These are phyloP conservation scores for Clarias magur DNA, from an alignment of 2,113 vertebrate genomes.

Conservation along the genomic window DNA sequence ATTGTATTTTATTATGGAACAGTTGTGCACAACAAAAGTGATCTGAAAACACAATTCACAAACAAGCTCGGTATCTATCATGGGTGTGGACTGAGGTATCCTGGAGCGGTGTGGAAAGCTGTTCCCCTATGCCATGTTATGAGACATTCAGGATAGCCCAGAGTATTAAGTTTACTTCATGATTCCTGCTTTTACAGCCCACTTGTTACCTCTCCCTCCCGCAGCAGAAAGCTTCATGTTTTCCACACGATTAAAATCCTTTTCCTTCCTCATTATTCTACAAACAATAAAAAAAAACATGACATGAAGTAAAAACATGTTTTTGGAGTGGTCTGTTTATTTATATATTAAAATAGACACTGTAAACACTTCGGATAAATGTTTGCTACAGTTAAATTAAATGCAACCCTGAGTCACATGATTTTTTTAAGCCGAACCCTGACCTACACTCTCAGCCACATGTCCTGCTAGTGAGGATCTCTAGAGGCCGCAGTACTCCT, in stretches of 20 bases:
- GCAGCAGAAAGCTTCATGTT: no score
- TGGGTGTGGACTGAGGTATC: not conserved
- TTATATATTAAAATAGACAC: no score
- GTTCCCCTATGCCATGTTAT: not conserved
- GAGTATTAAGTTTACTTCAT: not conserved
- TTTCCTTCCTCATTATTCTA: no score
- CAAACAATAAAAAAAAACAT: no score
- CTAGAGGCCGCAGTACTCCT: not conserved
- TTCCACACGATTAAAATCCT: no score
- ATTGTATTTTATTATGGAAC: not conserved
- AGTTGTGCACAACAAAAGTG: not conserved
- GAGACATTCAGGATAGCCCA: not conserved
- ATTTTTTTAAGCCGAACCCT: not conserved
- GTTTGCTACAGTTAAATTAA: not conserved
- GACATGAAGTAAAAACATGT: no score
- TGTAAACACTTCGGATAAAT: not conserved
- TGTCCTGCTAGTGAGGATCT: not conserved
- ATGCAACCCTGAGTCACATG: not conserved
- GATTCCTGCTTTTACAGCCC: not conserved
- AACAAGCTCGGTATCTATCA: not conserved
- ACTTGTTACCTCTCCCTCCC: no score
- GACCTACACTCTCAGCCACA: not conserved
- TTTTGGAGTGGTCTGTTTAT: no score
- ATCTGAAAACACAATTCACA: conserved; percentile 9
- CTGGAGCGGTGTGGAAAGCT: no score